Base-by-base conservation (phyloP, 2,113 vertebrate species). In the Psittacara wagleri region DNA sequence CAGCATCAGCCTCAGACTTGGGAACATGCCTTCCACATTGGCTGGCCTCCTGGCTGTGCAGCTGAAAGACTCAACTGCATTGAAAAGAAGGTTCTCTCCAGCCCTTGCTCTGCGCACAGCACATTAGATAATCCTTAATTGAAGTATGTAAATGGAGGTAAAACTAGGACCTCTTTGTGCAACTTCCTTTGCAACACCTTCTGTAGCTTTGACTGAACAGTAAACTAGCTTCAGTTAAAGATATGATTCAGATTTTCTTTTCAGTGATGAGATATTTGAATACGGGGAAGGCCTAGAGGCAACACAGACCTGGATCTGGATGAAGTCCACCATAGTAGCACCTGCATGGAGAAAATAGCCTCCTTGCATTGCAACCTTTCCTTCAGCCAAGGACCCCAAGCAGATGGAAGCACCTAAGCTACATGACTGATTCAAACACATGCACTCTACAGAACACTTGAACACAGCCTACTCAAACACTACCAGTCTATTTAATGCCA, bases 1-100 rank as follows among this genome's bases (percentile, higher is more conserved):
- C 17, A 79, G 54, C 0, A 0, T 1, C 39, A 78, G 0, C 11
- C 11, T 33, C 17, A 61, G 15, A 19, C 31, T 28, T 68, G 17
- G 43, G 17, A 13, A 1, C 33, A 11, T 3, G 54, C 10, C 10
- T 63, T 72, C 39, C 12, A 28, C n/a, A 35, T 0, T 68, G 39
- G 6, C 8, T 78, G 31, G 7, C 3, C 35, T 43, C 14, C 11
- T 80, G 52, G 8, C 20, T 77, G 13, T 0, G 0, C 28, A 46
- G 6, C 39, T 63, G 43, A 41, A 83, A 79, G 54, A 44, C 14
- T 33, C 29, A 64, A 2, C 17, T 46, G 11, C 28, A 10, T 46
- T 63, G 28, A 83, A 74, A 78, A 23, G 33, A 61, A 83, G 20
- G 17, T 39, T 78, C 28, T 63, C 24, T 83, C 33, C 41, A 86